These are phyloP conservation scores for Apotomis betuletana DNA, from an alignment of 2,888 invertebrate species.

Conservation along the genomic window DNA sequence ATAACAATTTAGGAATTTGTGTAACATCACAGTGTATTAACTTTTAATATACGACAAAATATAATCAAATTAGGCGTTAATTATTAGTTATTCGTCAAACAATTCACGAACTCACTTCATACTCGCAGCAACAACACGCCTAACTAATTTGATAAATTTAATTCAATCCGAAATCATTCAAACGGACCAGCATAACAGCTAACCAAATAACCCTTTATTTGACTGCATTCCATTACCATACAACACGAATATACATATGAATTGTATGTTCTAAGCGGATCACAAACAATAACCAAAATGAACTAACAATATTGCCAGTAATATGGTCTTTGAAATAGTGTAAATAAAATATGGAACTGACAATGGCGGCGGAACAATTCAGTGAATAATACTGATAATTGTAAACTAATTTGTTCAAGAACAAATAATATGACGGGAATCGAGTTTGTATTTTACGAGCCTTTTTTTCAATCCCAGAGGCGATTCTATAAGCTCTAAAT, in stretches of 20 bases:
- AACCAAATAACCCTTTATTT: not conserved
- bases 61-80: not conserved
- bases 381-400: slow-evolving; percentile 18
- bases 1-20: too few relatives aligned
- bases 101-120: not conserved
- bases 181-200: not conserved
- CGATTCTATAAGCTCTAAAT: not conserved
- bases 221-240: not conserved
- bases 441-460: slow-evolving; percentile 12
- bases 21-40: too few relatives aligned
- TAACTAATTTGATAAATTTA: slow-evolving; percentile 2
- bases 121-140: not conserved
- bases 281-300: slow-evolving; percentile 21
- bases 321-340: slow-evolving; percentile 26
- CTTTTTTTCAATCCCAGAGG: not conserved
- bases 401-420: slow-evolving; percentile 29
- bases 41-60: too few relatives aligned
- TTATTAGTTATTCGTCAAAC: not conserved
- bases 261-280: slow-evolving; percentile 21
- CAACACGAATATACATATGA: not conserved
- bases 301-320: not conserved
- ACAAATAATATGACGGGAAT: slow-evolving; percentile 24
- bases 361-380: slow-evolving; percentile 12
- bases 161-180: not conserved
- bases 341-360: slow-evolving; percentile 29